Conservation (phyloP, 2,797 vertebrate species). For the Malurus splendens region DNA sequence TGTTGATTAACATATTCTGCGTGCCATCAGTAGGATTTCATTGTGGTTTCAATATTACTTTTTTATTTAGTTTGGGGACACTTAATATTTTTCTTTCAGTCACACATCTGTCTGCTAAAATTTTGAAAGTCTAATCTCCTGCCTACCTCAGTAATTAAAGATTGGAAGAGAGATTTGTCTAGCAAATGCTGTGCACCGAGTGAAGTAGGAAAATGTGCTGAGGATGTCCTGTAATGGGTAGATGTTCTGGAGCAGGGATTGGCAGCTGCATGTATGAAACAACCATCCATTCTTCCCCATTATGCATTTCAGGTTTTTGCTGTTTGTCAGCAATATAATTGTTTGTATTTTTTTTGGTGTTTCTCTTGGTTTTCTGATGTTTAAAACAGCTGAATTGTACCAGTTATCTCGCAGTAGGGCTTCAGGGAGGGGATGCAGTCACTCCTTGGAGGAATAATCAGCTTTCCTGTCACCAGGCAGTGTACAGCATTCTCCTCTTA, state of each 20-base stretch:
- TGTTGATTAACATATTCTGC: not conserved
- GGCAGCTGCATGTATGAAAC: fast-evolving
- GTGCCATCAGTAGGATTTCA: not conserved
- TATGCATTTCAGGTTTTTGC: not conserved
- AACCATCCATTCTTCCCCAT: not conserved
- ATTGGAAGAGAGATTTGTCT: not conserved
- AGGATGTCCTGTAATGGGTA: not conserved
- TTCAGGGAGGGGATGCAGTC: not conserved
- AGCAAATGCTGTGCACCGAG: not conserved
- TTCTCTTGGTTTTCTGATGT: not conserved
- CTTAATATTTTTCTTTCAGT: not conserved
- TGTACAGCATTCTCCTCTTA: not conserved
- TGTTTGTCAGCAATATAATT: not conserved
- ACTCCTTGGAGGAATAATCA: not conserved
- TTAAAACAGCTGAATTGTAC: not conserved
- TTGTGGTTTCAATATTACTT: not conserved
- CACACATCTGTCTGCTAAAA: not conserved
- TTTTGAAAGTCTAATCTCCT: not conserved
- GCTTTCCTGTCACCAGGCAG: not conserved
- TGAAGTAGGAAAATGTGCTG: not conserved
- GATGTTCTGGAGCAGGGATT: not conserved
- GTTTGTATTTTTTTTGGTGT: not conserved
- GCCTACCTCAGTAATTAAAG: not conserved
- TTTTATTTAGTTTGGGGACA: not conserved
- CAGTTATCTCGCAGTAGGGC: not conserved